phyloP scores from a whole-genome alignment of 35 echinoderm and acorn worm genomes.

The Holothuria glaberrima region DNA sequence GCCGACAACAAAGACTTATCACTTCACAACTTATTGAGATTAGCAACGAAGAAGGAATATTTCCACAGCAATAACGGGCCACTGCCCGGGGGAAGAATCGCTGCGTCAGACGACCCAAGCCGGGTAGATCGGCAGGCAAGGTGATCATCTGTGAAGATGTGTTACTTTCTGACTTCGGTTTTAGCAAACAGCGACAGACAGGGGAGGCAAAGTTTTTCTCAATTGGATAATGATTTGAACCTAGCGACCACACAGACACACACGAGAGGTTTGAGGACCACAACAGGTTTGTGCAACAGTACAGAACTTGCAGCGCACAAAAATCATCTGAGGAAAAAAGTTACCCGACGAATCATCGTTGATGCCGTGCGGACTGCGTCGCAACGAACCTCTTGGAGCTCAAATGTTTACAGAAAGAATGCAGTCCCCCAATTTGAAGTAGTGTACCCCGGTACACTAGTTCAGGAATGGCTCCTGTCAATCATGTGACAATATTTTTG shows the following conservation, averaged over 20 bases:
- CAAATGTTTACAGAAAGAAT: too few relatives aligned
- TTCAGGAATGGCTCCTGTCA: too few relatives aligned
- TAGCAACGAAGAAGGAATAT: constrained; percentile 9
- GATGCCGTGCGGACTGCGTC: too few relatives aligned
- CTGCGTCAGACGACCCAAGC: background rate
- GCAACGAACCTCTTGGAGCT: too few relatives aligned
- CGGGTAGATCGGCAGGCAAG: constrained; percentile 16
- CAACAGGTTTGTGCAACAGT: background rate
- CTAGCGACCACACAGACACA: constrained; percentile 33
- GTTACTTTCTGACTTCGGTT: constrained; percentile 29
- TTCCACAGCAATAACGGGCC: constrained; percentile 9
- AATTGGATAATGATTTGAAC: constrained; percentile 59
- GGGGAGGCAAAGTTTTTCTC: constrained; percentile 47
- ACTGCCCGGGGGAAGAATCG: constrained; percentile 23
- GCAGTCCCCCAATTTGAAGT: too few relatives aligned
- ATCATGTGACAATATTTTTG: too few relatives aligned
- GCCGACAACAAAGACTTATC: constrained; percentile 56
- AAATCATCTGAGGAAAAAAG: too few relatives aligned
- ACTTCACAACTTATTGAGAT: constrained; percentile 51
- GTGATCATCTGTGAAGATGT: constrained; percentile 40
- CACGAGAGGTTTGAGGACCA: background rate
- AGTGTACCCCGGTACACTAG: too few relatives aligned
- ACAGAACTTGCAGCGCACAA: too few relatives aligned
- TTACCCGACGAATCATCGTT: too few relatives aligned
- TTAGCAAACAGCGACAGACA: constrained; percentile 37